Evolutionary conservation across 2,888 invertebrate genomes (phyloP), one percentile per base, ranked within the genome.

Genomic region (Rhagonycha lutea): DNA sequence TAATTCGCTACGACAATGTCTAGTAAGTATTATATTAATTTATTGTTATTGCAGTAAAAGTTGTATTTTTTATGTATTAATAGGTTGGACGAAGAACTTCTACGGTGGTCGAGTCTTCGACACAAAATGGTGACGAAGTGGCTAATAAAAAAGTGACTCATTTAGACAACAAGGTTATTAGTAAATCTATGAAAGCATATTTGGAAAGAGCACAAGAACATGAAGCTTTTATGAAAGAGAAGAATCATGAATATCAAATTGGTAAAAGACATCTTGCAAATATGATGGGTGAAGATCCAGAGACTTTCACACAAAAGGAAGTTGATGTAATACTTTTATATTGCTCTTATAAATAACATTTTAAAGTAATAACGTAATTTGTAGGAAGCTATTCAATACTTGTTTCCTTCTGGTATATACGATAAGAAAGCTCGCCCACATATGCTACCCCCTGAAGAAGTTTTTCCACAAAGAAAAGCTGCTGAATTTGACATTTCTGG

Each of bases 241-340:
- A 97, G 87, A 90, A 91, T 69, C 87, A 91, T 11, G 96, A 98
- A 83, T 99, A 92, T 87, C 93, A 96, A 86, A 93, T 97, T 83
- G 99, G 99, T 14, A 96, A 95, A 86, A 90, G 98, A 32, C 98
- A 99, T 89, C 91, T 99, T 79, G 99, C 99, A 0, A 98, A 98
- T 87, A 99, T 99, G 93, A 99, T 99, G 99, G 98, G 98, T 0
- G 93, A 94, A 87, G 95, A 98, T 89, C 94, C 95, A 0, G 95
- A 97, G 83, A 92, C 91, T 0, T 96, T 99, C 85, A 94, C 95
- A 0, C 96, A 98, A 85, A 91, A 92, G 72, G 96, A 98, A 86
- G 91, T 98, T 29, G 92, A 97, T 88, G 95, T 95, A 89, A n/a
- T n/a, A 47, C n/a, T 65, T n/a, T 2, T 14, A 23, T 26, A 12